phyloP scores from a whole-genome alignment of 2,797 vertebrate species.

The Epinephelus awoara region DNA sequence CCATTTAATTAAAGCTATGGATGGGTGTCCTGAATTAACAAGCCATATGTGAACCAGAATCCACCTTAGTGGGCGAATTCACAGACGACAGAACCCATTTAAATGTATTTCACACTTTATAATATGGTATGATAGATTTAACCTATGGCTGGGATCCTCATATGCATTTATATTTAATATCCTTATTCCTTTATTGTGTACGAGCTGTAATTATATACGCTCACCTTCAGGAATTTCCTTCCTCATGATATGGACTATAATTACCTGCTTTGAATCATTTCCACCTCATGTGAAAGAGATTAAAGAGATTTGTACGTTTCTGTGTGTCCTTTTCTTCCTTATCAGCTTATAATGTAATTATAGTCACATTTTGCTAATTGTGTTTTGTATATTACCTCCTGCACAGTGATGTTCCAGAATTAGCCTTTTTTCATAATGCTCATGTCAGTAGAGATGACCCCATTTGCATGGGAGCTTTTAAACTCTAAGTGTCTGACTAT shows the following conservation, averaged over 20 bases:
- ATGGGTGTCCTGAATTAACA: conserved; percentile 40
- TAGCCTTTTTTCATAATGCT: conserved; percentile 28
- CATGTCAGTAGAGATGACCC: conserved; percentile 29
- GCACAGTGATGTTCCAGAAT: conserved; percentile 10
- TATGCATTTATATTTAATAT: conserved; percentile 34
- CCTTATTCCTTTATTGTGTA: conserved; percentile 16
- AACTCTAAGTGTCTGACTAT: conserved; percentile 28
- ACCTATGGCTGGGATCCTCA: conserved; percentile 14
- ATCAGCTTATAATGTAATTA: conserved; percentile 52
- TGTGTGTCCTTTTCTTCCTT: conserved; percentile 15
- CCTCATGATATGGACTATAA: conserved; percentile 43
- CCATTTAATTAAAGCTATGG: conserved; percentile 61
- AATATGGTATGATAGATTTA: conserved; percentile 36
- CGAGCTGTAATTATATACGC: conserved; percentile 23
- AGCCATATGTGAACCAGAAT: conserved; percentile 13
- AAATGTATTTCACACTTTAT: conserved; percentile 19
- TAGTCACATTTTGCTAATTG: conserved; percentile 45
- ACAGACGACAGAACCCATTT: conserved; percentile 23
- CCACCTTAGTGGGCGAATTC: conserved; percentile 12
- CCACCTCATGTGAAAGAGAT: conserved; percentile 49
- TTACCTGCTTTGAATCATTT: conserved; percentile 48
- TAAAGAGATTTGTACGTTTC: conserved; percentile 33
- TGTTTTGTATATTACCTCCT: conserved; percentile 29
- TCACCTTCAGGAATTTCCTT: conserved; percentile 31
- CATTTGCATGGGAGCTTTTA: conserved; percentile 19